Base-by-base conservation (phyloP, 2,888 invertebrate species). In the Trissolcus japonicus region DNA sequence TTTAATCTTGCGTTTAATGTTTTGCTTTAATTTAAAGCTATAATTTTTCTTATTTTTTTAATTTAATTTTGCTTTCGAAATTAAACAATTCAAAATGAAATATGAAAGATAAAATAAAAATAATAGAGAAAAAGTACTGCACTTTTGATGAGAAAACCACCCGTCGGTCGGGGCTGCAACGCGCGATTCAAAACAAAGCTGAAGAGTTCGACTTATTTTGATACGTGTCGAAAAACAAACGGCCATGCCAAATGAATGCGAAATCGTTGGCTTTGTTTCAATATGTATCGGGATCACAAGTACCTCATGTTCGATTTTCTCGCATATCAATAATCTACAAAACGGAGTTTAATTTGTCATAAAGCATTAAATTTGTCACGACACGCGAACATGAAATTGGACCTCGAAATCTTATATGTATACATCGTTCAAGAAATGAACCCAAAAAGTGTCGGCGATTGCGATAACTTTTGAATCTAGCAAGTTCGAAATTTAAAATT, bases 191-290 rank as follows among this genome's bases (percentile, higher is more conserved):
- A 77, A 78, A 78, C 74, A 78, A 74, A 69, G 69, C 66, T 57
- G 61, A 73, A 55, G 65, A 65, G 59, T 74, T 69, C 69, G 65
- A 63, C 68, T 77, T 73, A 78, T 73, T 78, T 69, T 74, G 78
- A 78, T 69, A 69, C 74, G 73, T 74, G 66, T 61, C 62, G 69
- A 74, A 76, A 72, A 66, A 78, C 65, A 69, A 74, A 78, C 56
- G 57, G 63, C 50, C 11, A 67, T 62, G 66, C 69, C 66, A 74
- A 74, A 66, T 60, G 69, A 78, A 74, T 74, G 40, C 71, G 78
- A 78, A 74, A 78, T 68, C 54, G 65, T 66, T 78, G 78, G 78
- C 78, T 66, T 78, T 78, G 74, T 74, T 78, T 78, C 78, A 78
- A 74, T 74, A 62, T 78, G 69, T 78, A 78, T 78, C 78, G 73